A percentile compares a stretch with the other conserved stretches of the same genome.
Evolutionary conservation across 53 echinoderm and acorn worm species (phyloP).

Genomic region (Luidia sarsii): DNA sequence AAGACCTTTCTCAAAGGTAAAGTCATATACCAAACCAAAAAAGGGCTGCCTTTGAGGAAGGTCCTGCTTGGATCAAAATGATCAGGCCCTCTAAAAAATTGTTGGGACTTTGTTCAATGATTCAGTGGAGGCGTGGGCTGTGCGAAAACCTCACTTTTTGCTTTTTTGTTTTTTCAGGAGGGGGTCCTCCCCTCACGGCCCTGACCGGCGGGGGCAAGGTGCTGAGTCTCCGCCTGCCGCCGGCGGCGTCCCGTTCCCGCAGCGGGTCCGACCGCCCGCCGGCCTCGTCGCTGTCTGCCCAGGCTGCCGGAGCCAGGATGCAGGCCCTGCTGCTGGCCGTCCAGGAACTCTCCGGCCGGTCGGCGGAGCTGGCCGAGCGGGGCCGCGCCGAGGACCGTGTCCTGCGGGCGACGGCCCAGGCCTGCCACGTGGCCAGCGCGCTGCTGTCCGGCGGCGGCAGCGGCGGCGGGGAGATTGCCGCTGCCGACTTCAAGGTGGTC

Average conservation of each 20-base stretch:
- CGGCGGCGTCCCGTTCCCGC: conserved; percentile 8
- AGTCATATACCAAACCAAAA: too few species aligned
- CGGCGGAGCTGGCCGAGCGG: conserved; percentile 24
- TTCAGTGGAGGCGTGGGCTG: too few species aligned
- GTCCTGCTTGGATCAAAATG: too few species aligned
- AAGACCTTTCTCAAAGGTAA: too few species aligned
- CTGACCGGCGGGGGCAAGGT: conserved; percentile 41
- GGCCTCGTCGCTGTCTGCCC: too few species aligned
- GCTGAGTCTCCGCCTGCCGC: conserved; percentile 27
- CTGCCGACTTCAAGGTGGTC: background rate
- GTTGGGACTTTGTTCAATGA: too few species aligned
- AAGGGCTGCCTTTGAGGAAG: too few species aligned
- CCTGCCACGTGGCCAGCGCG: conserved; percentile 63
- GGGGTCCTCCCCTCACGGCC: conserved; percentile 12
- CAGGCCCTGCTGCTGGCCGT: conserved; percentile 71
- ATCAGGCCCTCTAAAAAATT: too few species aligned
- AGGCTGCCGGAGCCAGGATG: conserved; percentile 76
- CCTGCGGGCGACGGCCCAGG: conserved; percentile 68
- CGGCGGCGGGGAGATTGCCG: too few species aligned
- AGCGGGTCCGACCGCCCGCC: too few species aligned
- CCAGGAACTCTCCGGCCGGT: conserved; percentile 62
- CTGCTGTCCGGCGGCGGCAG: conserved; percentile 23
- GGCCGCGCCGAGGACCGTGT: conserved; percentile 47
- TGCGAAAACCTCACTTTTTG: too few species aligned
- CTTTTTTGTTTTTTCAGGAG: conserved; percentile 10